These are phyloP conservation scores for Meloidogyne exigua DNA, from an alignment of 1,140 invertebrate genomes.

Conservation along the genomic window DNA sequence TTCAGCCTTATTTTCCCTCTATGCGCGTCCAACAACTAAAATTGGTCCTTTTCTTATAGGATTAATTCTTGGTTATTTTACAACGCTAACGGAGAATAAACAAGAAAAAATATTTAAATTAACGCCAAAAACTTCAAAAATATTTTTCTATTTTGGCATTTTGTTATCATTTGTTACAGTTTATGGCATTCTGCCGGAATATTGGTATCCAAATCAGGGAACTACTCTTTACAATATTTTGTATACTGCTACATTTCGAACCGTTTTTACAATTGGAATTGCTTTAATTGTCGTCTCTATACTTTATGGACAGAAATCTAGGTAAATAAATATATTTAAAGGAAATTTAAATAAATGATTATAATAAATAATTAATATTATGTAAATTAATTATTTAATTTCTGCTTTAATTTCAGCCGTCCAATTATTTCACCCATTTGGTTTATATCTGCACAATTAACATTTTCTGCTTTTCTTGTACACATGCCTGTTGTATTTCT, in stretches of 20 bases:
- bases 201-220: slow-evolving; percentile 60
- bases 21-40: slow-evolving; percentile 57
- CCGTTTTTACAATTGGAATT: slow-evolving; percentile 54
- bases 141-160: slow-evolving; percentile 29
- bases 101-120: neutral
- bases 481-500: slow-evolving; percentile 58
- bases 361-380: neutral
- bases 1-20: slow-evolving; percentile 59
- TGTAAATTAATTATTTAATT: neutral
- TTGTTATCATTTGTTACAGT: slow-evolving; percentile 38
- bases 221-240: slow-evolving; percentile 60
- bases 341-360: neutral
- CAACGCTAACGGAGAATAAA: slow-evolving; percentile 21
- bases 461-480: slow-evolving; percentile 57
- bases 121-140: neutral
- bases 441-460: slow-evolving; percentile 53
- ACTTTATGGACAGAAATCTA: slow-evolving; percentile 25
- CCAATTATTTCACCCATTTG: slow-evolving; percentile 39
- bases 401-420: slow-evolving; percentile 36
- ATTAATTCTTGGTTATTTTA: slow-evolving; percentile 50
- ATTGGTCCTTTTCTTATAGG: slow-evolving; percentile 60
- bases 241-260: slow-evolving; percentile 60
- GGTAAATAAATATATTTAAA: neutral
- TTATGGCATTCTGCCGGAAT: slow-evolving; percentile 61
- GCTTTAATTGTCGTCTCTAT: slow-evolving; percentile 46